Conservation (phyloP, 1,140 invertebrate genomes). For the Bombus superbus region DNA sequence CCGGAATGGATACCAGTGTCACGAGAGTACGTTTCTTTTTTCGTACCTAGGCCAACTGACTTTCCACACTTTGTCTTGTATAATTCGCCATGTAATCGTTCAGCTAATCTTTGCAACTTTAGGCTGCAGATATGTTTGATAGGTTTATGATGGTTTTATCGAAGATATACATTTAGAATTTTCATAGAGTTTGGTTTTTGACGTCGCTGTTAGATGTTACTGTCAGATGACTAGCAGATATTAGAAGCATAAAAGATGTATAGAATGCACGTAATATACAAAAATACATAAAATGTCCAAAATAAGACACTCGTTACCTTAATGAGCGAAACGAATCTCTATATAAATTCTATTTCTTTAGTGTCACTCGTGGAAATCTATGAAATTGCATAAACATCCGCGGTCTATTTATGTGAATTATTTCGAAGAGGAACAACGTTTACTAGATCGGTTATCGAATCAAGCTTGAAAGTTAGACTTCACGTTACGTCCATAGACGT, state of each 20-base stretch:
- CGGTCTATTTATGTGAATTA: not conserved
- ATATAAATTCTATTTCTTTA: too few relatives aligned
- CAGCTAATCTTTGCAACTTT: not conserved
- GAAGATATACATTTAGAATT: not conserved
- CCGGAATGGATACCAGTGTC: slow-evolving; percentile 77
- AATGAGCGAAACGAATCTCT: too few relatives aligned
- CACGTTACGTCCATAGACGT: not conserved
- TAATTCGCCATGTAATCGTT: not conserved
- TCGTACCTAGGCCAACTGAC: slow-evolving; percentile 56
- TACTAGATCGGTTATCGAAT: not conserved
- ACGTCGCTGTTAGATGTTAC: too few relatives aligned
- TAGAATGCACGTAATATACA: too few relatives aligned
- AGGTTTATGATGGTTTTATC: not conserved
- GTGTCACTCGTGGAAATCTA: not conserved
- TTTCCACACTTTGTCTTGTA: slow-evolving; percentile 47
- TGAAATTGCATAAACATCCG: not conserved
- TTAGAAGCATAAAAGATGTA: too few relatives aligned
- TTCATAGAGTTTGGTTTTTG: too few relatives aligned
- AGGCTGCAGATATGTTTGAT: not conserved
- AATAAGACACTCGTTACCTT: too few relatives aligned
- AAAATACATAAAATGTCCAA: too few relatives aligned
- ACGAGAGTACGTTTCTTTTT: slow-evolving; percentile 69
- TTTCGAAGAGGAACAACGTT: not conserved
- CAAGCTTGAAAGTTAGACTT: not conserved
- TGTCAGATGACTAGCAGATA: too few relatives aligned